phyloP scores from a whole-genome alignment of 2,797 vertebrate species.

The Typhlichthys eigenmanni region DNA sequence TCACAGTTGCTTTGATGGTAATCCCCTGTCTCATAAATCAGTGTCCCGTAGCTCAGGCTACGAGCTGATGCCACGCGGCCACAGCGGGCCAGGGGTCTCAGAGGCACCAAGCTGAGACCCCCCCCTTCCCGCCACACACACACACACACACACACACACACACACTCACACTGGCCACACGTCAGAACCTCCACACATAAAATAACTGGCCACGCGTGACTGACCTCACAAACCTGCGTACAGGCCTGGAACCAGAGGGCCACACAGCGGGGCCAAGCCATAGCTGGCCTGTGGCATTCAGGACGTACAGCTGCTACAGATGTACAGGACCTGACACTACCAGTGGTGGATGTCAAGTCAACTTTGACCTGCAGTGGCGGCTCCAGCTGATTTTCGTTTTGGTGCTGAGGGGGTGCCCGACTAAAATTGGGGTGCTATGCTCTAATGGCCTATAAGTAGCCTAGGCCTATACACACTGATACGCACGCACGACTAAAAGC shows the following conservation, averaged over 20 bases:
- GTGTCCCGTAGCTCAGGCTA: constrained; percentile 62
- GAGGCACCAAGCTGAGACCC: constrained; percentile 65
- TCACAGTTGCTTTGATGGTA: constrained; percentile 72
- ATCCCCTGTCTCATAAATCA: constrained; percentile 81
- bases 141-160: constrained; percentile 31
- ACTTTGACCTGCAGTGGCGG: too few species aligned
- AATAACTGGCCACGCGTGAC: constrained; percentile 66
- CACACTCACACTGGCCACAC: constrained; percentile 60
- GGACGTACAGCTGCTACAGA: not conserved
- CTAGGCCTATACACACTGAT: too few species aligned
- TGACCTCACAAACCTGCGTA: constrained; percentile 39
- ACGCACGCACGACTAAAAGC: too few species aligned
- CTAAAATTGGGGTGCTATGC: too few species aligned
- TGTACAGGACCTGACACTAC: too few species aligned
- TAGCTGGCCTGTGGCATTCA: not conserved
- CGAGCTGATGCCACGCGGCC: constrained; percentile 74
- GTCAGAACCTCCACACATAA: constrained; percentile 69
- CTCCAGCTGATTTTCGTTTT: too few species aligned
- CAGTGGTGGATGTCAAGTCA: too few species aligned
- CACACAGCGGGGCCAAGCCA: constrained; percentile 9
- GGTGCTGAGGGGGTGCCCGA: too few species aligned
- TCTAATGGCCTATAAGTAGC: too few species aligned
- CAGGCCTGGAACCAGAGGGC: constrained; percentile 8
- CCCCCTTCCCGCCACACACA: not conserved
- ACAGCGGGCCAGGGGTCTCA: constrained; percentile 59